Evolutionary conservation across 2,888 invertebrate genomes (phyloP), one percentile per base, ranked within the genome.

Genomic region (Iphiclides podalirius): DNA sequence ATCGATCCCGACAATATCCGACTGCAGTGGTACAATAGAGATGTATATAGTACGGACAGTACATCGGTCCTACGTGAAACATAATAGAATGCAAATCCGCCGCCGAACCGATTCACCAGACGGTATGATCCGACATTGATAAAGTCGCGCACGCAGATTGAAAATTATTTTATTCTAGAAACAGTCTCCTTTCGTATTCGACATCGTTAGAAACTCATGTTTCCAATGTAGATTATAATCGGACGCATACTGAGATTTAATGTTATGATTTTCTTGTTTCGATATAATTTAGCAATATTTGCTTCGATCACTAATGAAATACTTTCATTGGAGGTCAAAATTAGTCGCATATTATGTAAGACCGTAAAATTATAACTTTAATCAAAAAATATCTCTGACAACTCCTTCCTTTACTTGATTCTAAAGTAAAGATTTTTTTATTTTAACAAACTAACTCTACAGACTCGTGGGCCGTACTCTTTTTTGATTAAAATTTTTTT

Each of bases 1-100:
- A 44, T 44, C 37, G 44, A 44, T 37, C 20, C 38, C 31, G n/a
- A 20, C 16, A 33, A 41, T 31, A 41, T 11, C 1, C 33, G 33
- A 15, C 20, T 33, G 38, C 38, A 33, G 33, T 15, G 9, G 4
- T 14, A 37, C 2, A 13, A 13, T 1, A 39, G 26, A 14, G 14
- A 9, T 13, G 13, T 4, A 11, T 15, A 26, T 2, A 26, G 13
- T 6, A 33, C 13, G 34, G n/a, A 31, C 15, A 14, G 26, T 39
- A 23, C 13, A 15, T 39, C 4, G 34, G 9, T 14, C 13, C 38
- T 33, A 37, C 34, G 17, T 41, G 34, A 15, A 16, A 45, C 31
- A 45, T 38, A 45, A 45, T 38, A 20, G 14, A 39, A 47, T 39
- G 46, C 46, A 39, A 39, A 34, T 46, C 33, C 46, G 39, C 46